Evolutionary conservation across 2,888 invertebrate genomes (phyloP), one percentile per base, ranked within the genome.

Genomic region (Latheticus oryzae): DNA sequence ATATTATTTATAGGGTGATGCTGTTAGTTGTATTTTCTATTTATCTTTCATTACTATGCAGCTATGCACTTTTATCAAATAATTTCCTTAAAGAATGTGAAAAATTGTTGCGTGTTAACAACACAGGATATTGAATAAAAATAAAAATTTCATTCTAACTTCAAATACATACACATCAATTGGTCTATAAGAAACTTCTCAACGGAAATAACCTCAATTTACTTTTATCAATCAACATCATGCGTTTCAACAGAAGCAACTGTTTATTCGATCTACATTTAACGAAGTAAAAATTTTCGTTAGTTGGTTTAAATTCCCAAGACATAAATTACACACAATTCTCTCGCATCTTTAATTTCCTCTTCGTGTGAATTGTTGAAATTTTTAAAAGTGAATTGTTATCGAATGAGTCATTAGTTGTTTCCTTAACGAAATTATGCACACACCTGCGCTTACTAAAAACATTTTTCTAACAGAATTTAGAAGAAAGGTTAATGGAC

Each of bases 161-260:
- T n/a, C n/a, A n/a, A n/a, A n/a, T n/a, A n/a, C n/a, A n/a, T n/a
- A n/a, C n/a, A n/a, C n/a, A n/a, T n/a, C n/a, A n/a, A n/a, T n/a
- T n/a, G n/a, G n/a, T n/a, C n/a, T n/a, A n/a, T n/a, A n/a, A n/a
- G n/a, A n/a, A n/a, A n/a, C n/a, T 13, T 33, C n/a, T 17, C 8
- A 35, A 35, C 35, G 19, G 19, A 35, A 35, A 35, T 35, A 35
- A 35, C 35, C 35, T 19, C 9, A 35, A 35, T 35, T 35, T 17
- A 8, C 19, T n/a, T 8, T 35, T 13, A 19, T 35, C 35, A 17
- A 35, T 35, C 35, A 17, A 35, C 35, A 35, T 17, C 19, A 17
- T 13, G 7, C 8, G 19, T 35, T 35, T 35, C 35, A 35, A 17
- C 17, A 35, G 5, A 35, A n/a, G n/a, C 35, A 35, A 35, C 35